Conservation (phyloP, 2,113 vertebrate genomes). For the Dasypus novemcinctus region DNA sequence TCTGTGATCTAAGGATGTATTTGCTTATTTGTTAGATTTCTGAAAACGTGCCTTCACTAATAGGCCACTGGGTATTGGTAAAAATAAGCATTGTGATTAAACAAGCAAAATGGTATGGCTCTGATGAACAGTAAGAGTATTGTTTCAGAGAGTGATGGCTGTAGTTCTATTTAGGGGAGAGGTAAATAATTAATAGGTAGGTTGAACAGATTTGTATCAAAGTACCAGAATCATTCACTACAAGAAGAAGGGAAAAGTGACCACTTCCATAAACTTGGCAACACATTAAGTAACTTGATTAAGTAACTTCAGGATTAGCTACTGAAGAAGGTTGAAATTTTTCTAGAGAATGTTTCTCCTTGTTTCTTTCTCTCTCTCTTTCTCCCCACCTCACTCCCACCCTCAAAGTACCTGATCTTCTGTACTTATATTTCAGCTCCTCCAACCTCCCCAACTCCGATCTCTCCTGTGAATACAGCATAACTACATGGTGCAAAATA, state of each 20-base stretch:
- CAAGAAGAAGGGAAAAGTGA: background rate
- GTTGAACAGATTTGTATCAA: background rate
- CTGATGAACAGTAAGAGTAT: slow-evolving; percentile 28
- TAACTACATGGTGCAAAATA: background rate
- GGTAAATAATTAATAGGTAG: background rate
- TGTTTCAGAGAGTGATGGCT: background rate
- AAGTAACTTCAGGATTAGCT: background rate
- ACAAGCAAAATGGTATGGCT: slow-evolving; percentile 2
- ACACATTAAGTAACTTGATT: background rate
- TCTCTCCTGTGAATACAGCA: background rate
- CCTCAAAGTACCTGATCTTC: background rate
- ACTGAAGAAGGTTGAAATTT: background rate
- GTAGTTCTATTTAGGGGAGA: background rate
- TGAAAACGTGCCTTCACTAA: slow-evolving; percentile 59
- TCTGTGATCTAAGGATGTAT: slow-evolving; percentile 40
- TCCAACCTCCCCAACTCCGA: background rate
- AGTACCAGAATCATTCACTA: background rate
- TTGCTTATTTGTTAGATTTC: slow-evolving; percentile 64
- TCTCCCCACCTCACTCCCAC: rapidly evolving
- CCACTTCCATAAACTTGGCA: background rate
- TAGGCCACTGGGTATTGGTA: slow-evolving; percentile 8
- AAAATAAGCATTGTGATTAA: slow-evolving; percentile 73
- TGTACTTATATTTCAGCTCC: background rate
- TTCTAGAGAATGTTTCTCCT: background rate
- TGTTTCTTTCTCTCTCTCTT: background rate